Evolutionary conservation across 2,797 vertebrate genomes (phyloP), one percentile per base, ranked within the genome.

Genomic region (Karalla daura): DNA sequence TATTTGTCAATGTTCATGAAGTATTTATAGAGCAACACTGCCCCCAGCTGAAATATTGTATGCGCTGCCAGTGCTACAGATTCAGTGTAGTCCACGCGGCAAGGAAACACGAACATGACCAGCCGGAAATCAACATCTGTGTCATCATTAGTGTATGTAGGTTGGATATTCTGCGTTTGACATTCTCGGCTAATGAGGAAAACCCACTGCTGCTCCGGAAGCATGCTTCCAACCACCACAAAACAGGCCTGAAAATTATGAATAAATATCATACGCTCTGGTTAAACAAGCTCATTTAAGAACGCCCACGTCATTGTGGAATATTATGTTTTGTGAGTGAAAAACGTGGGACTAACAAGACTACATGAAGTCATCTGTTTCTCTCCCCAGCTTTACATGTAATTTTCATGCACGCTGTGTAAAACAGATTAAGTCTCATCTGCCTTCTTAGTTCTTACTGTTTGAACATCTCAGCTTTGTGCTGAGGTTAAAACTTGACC

Each of bases 21-120:
- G 45, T 59, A 75, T 84, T 81, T 83, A 41, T 88, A 55, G 81
- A 80, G 79, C 79, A 88, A 89, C 82, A 90, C 86, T 91, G 87
- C 86, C 90, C 89, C 79, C 90, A 70, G 56, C 70, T 90, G 91
- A 75, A 44, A 70, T 11, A 6, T 45, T 33, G 0, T 12, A n/a
- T 52, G 66, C 54, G 63, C 58, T 81, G 30, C 78, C 47, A 15
- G 32, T 66, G 37, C 17, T 41, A 11, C 20, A 44, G 30, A 6
- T 36, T 73, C 40, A 67, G 6, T 24, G 35, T 28, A 61, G 7
- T 9, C 4, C 10, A 47, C 30, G 15, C 18, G 8, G 24, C 37
- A 30, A 11, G 27, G 67, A 36, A 39, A 0, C 53, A 58, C 13
- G 17, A 18, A 50, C 7, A 21, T 33, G 5, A n/a, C n/a, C n/a